Conservation (phyloP, 1,140 invertebrate genomes). For the Brachionus sp. region DNA sequence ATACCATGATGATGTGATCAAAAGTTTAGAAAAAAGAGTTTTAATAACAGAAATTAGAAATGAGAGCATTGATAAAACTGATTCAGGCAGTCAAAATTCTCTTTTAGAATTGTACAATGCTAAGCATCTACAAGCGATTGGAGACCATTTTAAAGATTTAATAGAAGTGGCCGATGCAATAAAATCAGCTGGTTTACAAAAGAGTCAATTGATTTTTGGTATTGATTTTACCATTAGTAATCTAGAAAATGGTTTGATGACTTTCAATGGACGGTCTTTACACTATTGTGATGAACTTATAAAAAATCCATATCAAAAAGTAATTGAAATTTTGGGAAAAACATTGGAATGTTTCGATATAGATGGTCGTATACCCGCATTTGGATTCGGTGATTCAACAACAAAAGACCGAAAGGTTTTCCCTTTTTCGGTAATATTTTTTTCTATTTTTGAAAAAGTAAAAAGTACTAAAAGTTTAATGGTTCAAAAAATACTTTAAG, state of each 20-base stretch:
- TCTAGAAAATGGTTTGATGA: slow-evolving; percentile 41
- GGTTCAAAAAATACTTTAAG: too few relatives aligned
- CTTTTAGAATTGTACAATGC: slow-evolving; percentile 24
- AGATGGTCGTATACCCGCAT: slow-evolving; percentile 59
- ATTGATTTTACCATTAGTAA: slow-evolving; percentile 47
- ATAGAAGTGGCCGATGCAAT: slow-evolving; percentile 32
- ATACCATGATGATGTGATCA: not conserved
- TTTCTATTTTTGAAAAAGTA: too few relatives aligned
- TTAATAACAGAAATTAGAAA: not conserved
- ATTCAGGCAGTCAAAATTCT: slow-evolving; percentile 42
- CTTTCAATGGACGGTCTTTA: slow-evolving; percentile 42
- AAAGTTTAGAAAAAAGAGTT: not conserved
- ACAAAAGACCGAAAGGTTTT: slow-evolving; percentile 60
- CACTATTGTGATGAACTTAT: slow-evolving; percentile 39
- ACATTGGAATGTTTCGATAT: slow-evolving; percentile 61
- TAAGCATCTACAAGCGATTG: slow-evolving; percentile 16
- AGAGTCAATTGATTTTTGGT: slow-evolving; percentile 43
- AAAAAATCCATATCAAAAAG: slow-evolving; percentile 48
- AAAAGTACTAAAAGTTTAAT: too few relatives aligned
- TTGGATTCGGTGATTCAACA: slow-evolving; percentile 61
- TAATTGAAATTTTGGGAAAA: slow-evolving; percentile 62
- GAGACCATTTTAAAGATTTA: slow-evolving; percentile 28
- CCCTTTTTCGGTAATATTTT: slow-evolving; percentile 51
- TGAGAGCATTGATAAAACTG: not conserved
- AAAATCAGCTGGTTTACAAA: slow-evolving; percentile 23